Conservation (phyloP, 2,797 vertebrate genomes). For the Tragelaphus oryx region DNA sequence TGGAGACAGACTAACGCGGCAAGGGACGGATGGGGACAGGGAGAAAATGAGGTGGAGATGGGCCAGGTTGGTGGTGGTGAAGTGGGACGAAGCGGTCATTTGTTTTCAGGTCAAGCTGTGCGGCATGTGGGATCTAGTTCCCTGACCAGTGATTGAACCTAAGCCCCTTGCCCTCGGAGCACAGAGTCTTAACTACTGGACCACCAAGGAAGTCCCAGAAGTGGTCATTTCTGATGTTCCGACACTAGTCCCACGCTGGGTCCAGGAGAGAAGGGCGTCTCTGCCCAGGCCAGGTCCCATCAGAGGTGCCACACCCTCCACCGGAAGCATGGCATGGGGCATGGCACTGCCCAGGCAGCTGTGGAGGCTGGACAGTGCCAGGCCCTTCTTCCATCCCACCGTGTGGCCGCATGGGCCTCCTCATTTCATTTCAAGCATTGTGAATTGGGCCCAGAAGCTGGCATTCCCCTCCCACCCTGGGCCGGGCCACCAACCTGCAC, state of each 20-base stretch:
- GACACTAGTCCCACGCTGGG: background rate
- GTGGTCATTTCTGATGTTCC: background rate
- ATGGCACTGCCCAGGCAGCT: accelerated
- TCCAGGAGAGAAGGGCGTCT: background rate
- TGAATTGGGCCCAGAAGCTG: background rate
- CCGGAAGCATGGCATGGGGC: background rate
- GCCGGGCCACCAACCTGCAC: background rate
- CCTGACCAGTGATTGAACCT: background rate
- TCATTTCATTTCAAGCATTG: accelerated
- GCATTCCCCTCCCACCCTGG: background rate
- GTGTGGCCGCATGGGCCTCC: accelerated
- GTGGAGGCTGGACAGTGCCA: background rate
- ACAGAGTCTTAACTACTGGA: background rate
- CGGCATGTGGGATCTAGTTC: background rate
- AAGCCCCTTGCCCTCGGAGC: background rate
- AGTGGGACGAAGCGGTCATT: background rate
- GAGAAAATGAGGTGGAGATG: background rate
- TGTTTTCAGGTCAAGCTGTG: background rate
- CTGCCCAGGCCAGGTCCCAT: background rate
- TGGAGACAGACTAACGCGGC: background rate
- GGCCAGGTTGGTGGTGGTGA: background rate
- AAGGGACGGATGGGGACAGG: background rate
- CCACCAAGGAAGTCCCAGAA: background rate
- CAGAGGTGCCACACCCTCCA: background rate
- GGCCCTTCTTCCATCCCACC: too few species aligned